These are phyloP conservation scores for Trissolcus basalis DNA, from an alignment of 1,140 invertebrate genomes.

Conservation along the genomic window DNA sequence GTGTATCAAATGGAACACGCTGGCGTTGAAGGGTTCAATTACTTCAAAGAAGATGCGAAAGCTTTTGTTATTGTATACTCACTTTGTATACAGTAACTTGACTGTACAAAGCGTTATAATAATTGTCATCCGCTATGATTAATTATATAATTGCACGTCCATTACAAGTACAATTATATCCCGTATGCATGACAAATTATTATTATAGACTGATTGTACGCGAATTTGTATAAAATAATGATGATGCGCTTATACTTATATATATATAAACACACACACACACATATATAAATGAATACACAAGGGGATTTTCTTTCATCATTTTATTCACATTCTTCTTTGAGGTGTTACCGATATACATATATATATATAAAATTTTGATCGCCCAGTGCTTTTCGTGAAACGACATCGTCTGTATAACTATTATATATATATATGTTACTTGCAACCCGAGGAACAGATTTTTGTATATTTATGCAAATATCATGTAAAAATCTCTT, in stretches of 20 bases:
- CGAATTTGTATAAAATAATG: no score
- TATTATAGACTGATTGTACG: no score
- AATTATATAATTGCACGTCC: constrained; percentile 27
- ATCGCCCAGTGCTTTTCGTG: no score
- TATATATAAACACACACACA: no score
- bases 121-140: constrained; percentile 17
- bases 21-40: constrained; percentile 16
- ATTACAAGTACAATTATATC: constrained; percentile 21
- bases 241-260: no score
- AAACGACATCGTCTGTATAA: not conserved
- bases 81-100: constrained; percentile 4
- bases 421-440: constrained; percentile 6
- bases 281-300: no score
- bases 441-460: not conserved
- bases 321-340: constrained; percentile 29
- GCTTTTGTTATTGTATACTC: constrained; percentile 14
- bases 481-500: constrained; percentile 31
- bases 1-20: constrained; percentile 16
- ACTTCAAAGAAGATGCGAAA: constrained; percentile 36
- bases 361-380: constrained; percentile 9
- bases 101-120: constrained; percentile 17
- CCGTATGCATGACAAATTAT: no score
- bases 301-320: no score
- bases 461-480: constrained; percentile 38
- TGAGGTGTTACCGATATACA: constrained; percentile 22